Percentiles rank a stretch among this genome's conserved stretches.
Evolutionary conservation across 2,888 invertebrate species (phyloP).

Genomic region (Drosophila fulvimacula): DNA sequence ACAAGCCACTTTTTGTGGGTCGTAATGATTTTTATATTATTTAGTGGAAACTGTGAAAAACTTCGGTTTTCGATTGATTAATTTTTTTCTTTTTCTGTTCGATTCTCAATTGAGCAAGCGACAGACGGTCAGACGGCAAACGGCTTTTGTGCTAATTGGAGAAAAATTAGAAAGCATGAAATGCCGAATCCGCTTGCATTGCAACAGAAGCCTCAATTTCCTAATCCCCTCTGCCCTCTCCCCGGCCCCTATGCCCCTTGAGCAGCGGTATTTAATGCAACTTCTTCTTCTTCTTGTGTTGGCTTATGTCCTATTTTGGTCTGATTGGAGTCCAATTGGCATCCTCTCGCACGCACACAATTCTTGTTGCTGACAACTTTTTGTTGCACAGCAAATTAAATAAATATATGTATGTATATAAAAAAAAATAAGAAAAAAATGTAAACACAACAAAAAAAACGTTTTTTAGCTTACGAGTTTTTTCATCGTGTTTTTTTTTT

Average conservation of each 20-base stretch:
- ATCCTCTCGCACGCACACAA: slow-evolving; percentile 41
- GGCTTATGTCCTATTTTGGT: slow-evolving; percentile 30
- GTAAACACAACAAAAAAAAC: slow-evolving; percentile 21
- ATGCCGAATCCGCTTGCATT: slow-evolving; percentile 63
- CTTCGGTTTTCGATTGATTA: slow-evolving; percentile 46
- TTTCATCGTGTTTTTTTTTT: slow-evolving; percentile 16
- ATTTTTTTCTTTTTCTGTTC: slow-evolving; percentile 30
- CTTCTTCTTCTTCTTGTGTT: slow-evolving; percentile 1
- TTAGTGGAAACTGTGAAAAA: slow-evolving; percentile 20
- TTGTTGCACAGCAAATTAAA: slow-evolving; percentile 40
- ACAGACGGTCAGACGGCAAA: slow-evolving; percentile 29
- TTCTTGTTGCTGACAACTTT: slow-evolving; percentile 8
- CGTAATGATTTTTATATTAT: slow-evolving; percentile 39
- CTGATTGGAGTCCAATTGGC: slow-evolving; percentile 40
- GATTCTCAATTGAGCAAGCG: slow-evolving; percentile 49
- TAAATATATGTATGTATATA: slow-evolving; percentile 22
- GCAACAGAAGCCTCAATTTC: neutral
- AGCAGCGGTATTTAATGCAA: slow-evolving; percentile 39
- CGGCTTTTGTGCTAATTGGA: slow-evolving; percentile 75
- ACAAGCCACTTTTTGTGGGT: slow-evolving; percentile 47
- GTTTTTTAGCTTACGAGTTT: slow-evolving; percentile 17
- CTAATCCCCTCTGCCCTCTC: slow-evolving; percentile 19
- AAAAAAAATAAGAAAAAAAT: slow-evolving; percentile 41
- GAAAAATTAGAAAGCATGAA: slow-evolving; percentile 79
- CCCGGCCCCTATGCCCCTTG: no score